Evolutionary conservation across 2,113 vertebrate genomes (phyloP).

Genomic region (Neogobius melanostomus): DNA sequence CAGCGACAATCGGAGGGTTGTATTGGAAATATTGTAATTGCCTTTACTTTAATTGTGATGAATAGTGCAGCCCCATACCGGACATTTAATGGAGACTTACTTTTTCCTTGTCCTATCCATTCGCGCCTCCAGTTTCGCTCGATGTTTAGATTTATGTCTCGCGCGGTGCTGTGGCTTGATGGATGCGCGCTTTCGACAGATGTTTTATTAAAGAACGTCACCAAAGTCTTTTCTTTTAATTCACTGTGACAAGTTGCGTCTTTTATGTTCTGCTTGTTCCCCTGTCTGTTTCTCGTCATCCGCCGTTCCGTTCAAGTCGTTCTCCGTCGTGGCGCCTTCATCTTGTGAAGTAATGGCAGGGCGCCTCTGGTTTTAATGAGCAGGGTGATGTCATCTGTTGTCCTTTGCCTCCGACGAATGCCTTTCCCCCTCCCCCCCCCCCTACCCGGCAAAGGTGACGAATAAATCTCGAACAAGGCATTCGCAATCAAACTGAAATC

Average conservation of each 20-base stretch:
- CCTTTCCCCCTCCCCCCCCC: background rate
- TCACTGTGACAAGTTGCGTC: slow-evolving; percentile 19
- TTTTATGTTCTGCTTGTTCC: slow-evolving; percentile 35
- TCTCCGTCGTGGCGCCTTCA: slow-evolving; percentile 4
- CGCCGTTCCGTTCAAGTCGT: slow-evolving; percentile 7
- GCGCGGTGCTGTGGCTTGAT: slow-evolving; percentile 20
- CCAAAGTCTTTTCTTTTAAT: slow-evolving; percentile 30
- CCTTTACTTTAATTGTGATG: no score
- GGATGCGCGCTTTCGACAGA: slow-evolving; percentile 36
- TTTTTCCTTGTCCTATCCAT: no score
- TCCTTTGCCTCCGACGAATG: background rate
- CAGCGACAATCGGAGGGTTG: no score
- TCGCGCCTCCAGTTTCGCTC: slow-evolving; percentile 5
- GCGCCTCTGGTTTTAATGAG: background rate
- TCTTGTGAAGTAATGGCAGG: background rate
- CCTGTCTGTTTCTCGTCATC: slow-evolving; percentile 36
- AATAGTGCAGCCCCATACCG: no score
- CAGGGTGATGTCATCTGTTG: background rate
- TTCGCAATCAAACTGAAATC: no score
- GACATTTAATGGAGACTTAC: no score
- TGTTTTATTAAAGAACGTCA: slow-evolving; percentile 42
- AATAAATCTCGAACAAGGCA: background rate
- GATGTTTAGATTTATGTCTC: slow-evolving; percentile 2
- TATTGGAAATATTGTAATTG: no score
- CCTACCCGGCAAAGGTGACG: background rate